These are phyloP conservation scores for Adelphocoris suturalis DNA, from an alignment of 2,888 invertebrate genomes.

Conservation along the genomic window DNA sequence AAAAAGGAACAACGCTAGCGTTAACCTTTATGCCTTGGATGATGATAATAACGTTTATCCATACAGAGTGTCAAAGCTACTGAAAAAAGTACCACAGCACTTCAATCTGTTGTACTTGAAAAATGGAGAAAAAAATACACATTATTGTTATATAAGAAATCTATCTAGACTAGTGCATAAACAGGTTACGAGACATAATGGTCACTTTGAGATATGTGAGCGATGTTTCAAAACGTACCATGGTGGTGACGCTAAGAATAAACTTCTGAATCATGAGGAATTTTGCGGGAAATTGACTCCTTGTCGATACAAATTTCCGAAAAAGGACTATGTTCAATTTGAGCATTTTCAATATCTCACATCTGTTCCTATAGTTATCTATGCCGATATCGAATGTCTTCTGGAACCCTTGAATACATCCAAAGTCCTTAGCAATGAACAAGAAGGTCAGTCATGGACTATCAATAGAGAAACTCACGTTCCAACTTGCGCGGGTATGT, in stretches of 20 bases:
- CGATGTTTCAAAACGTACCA: conserved; percentile 23
- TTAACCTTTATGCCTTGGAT: conserved; percentile 24
- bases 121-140: neutral
- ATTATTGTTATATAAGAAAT: conserved; percentile 12
- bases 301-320: neutral
- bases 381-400: conserved; percentile 45
- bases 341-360: neutral
- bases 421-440: neutral
- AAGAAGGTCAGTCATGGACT: conserved; percentile 8
- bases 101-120: conserved; percentile 42
- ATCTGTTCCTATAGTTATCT: conserved; percentile 15
- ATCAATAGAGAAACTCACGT: neutral
- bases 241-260: neutral
- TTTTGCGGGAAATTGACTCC: conserved; percentile 38
- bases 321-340: neutral
- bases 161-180: neutral
- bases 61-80: neutral
- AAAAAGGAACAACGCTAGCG: neutral
- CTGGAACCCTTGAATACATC: neutral
- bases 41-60: neutral
- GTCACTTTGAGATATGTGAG: conserved; percentile 12
- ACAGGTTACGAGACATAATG: neutral
- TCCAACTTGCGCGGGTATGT: conserved; percentile 36
- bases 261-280: conserved; percentile 18
- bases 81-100: conserved; percentile 27